Evolutionary conservation across 2,797 vertebrate genomes (phyloP), one percentile per base, ranked within the genome.

Genomic region (Todus mexicanus): DNA sequence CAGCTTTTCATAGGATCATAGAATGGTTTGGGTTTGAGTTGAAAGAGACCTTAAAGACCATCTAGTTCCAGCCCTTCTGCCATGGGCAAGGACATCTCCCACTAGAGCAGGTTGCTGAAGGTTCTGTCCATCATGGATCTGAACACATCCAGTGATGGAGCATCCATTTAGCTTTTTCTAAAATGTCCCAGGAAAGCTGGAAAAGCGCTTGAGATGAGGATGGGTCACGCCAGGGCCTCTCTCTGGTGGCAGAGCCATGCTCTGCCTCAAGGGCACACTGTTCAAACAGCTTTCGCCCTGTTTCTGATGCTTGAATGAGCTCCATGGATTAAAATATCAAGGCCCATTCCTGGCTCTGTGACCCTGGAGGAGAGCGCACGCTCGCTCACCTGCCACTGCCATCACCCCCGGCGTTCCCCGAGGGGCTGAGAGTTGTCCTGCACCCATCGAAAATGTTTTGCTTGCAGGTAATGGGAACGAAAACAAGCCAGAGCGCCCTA

Each of bases 401-500:
- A 0, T 79, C 31, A 31, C 50, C 23, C 23, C 15, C 11, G 8
- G 29, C 45, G 23, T 47, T 61, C 65, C 74, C 77, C 59, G 50
- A 3, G 43, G 54, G 13, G 50, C 64, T 5, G 13, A 77, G 31
- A 18, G 80, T 85, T 83, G 91, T 94, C 94, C 63, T 4, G 10
- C 70, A 45, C 43, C 7, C 14, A 78, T 70, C 79, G 57, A 29
- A 89, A 72, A 80, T 17, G 13, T 89, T 94, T 94, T 6, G 54
- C 57, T 92, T 5, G 10, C 94, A 95, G 94, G 94, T 89, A 94
- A 56, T 29, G 42, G 61, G 65, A 71, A 86, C 66, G 89, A 92
- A 91, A 95, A 87, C 73, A 91, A 91, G 91, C 85, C 61, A 59
- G 84, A 83, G 94, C 38, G 48, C 86, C 94, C 33, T 91, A 16